Base-by-base conservation (phyloP, 2,797 vertebrate genomes). In the Tragelaphus oryx region DNA sequence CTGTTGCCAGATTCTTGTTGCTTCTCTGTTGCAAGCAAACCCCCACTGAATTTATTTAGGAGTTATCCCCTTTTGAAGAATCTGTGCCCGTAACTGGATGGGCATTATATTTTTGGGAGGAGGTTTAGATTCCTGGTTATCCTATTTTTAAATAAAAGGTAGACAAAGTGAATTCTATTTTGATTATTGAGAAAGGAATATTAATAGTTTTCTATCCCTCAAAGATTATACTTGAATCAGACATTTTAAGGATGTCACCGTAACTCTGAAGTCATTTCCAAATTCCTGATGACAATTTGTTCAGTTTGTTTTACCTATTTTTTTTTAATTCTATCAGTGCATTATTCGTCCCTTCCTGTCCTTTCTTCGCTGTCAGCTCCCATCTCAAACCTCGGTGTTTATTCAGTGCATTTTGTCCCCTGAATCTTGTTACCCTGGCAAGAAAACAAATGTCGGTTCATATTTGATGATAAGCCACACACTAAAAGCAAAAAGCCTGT, bases 141-240 rank as follows among this genome's bases (percentile, higher is more conserved):
- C 95, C 95, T 98, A 97, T 97, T 98, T 98, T 98, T 97, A 95
- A 95, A 97, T 92, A 96, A 97, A 93, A 96, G 76, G 92, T 96
- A 97, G 97, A 98, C 95, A 97, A 96, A 97, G 94, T 78, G 98
- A 97, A 96, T 97, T 98, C 98, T 98, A 98, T 98, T 98, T 98
- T 94, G 96, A 96, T 97, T 98, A 98, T 95, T 89, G 97, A 97
- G 98, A 98, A 96, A 93, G 98, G 97, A 97, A 97, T 71, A 71
- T 26, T 41, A 71, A 71, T 98, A 98, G 98, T 98, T 98, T 98
- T 98, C 98, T 98, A 97, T 98, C 98, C 98, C 98, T 98, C 98
- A 98, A 98, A 98, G 98, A 97, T 97, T 98, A 98, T 99, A 99
- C 98, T 99, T 99, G 98, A 99, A 98, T 97, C 96, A 98, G 98